Percentiles rank a stretch among this genome's conserved stretches.
Evolutionary conservation across 53 echinoderm and acorn worm genomes (phyloP).

Genomic region (Hippasteria phrygiana): DNA sequence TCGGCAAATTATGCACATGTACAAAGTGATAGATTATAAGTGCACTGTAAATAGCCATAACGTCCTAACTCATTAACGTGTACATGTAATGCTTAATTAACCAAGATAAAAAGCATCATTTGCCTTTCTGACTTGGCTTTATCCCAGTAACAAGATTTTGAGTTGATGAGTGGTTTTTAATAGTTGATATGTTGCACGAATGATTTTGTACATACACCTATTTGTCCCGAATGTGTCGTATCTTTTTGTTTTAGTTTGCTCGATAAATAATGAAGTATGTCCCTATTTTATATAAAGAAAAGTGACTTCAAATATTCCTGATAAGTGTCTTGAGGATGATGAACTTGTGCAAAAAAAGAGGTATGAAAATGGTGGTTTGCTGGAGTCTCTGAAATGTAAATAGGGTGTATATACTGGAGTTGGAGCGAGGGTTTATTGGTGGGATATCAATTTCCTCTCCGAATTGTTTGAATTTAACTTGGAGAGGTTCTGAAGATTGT

Average conservation of each 20-base stretch:
- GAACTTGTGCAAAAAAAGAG: background rate
- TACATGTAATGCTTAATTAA: background rate
- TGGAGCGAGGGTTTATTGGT: background rate
- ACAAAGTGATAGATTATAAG: background rate
- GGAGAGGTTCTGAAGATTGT: no score
- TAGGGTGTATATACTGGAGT: background rate
- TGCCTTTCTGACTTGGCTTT: conserved; percentile 1
- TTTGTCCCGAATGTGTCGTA: background rate
- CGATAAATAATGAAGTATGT: background rate
- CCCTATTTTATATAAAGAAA: background rate
- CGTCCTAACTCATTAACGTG: background rate
- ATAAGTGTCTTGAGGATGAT: background rate
- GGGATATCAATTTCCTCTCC: background rate
- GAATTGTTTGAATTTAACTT: background rate
- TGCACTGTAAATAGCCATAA: conserved; percentile 32
- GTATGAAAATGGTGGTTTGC: background rate
- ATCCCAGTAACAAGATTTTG: background rate
- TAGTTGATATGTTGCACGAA: background rate
- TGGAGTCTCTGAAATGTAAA: background rate
- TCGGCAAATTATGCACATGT: conserved; percentile 12
- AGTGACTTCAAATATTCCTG: background rate
- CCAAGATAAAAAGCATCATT: background rate
- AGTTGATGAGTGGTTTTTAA: background rate
- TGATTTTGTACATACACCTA: conserved; percentile 1
- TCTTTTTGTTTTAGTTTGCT: background rate